Evolutionary conservation across 2,888 invertebrate species (phyloP).

Genomic region (Polietes domitor): DNA sequence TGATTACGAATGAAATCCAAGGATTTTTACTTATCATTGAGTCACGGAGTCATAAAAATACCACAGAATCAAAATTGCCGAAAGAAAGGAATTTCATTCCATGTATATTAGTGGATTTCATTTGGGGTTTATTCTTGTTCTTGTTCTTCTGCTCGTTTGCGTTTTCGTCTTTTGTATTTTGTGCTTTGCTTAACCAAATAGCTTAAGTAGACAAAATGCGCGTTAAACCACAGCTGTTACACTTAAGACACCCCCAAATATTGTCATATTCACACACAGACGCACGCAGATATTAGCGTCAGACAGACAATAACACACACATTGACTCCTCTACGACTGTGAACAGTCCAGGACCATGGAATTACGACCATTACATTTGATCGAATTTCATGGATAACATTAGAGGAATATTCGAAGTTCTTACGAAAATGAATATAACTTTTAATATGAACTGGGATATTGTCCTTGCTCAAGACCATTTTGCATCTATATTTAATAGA

Average conservation of each 20-base stretch:
- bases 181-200: conserved; percentile 39
- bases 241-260: conserved; percentile 55
- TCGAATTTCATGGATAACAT: too few relatives aligned
- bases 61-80: conserved; percentile 33
- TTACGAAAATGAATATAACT: too few relatives aligned
- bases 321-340: not conserved
- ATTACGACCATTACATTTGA: too few relatives aligned
- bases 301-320: not conserved
- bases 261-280: not conserved
- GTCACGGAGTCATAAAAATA: conserved; percentile 64
- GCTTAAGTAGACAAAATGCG: conserved; percentile 56
- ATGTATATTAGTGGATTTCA: conserved; percentile 30
- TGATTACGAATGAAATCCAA: conserved; percentile 7
- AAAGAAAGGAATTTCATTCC: conserved; percentile 33
- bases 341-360: not conserved
- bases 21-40: conserved; percentile 51
- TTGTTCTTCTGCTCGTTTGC: not conserved
- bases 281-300: not conserved
- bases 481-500: too few relatives aligned
- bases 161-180: not conserved
- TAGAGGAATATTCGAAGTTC: too few relatives aligned
- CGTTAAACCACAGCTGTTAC: conserved; percentile 60
- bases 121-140: conserved; percentile 25
- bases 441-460: too few relatives aligned
- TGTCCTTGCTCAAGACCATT: too few relatives aligned